phyloP scores from a whole-genome alignment of 2,797 vertebrate species.

The Peromyscus melanophrys region DNA sequence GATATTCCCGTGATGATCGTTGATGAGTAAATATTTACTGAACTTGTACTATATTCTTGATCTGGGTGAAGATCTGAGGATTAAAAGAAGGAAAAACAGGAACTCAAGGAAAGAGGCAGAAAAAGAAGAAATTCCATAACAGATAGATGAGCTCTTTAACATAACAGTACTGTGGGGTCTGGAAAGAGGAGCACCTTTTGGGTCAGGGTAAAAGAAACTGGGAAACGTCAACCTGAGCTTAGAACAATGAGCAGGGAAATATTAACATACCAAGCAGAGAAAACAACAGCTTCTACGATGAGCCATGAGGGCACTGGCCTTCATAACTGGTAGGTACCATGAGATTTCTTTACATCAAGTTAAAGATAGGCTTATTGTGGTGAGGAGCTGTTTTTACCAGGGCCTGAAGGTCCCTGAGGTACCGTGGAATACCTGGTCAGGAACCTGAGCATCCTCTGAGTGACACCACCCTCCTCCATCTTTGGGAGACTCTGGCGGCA shows the following conservation, averaged over 20 bases:
- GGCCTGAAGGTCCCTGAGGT: not conserved
- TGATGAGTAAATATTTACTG: not conserved
- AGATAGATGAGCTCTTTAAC: not conserved
- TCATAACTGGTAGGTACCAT: not conserved
- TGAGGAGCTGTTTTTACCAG: not conserved
- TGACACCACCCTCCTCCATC: not conserved
- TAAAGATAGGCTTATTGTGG: not conserved
- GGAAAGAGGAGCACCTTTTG: not conserved
- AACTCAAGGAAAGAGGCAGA: slow-evolving; percentile 31
- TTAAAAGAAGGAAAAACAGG: slow-evolving; percentile 13
- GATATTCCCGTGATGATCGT: not conserved
- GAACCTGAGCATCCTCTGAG: not conserved
- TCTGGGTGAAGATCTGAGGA: not conserved
- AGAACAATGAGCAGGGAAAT: slow-evolving; percentile 35
- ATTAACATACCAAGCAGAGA: not conserved
- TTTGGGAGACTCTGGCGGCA: slow-evolving; percentile 41
- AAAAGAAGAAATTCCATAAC: slow-evolving; percentile 4
- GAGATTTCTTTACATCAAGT: not conserved
- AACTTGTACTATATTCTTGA: not conserved
- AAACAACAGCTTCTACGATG: not conserved
- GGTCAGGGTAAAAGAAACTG: slow-evolving; percentile 13
- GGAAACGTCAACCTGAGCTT: not conserved
- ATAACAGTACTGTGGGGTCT: not conserved
- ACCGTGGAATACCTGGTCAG: not conserved
- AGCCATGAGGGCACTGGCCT: not conserved